phyloP scores from a whole-genome alignment of 2,113 vertebrate species.

The Brevimyrus niger region DNA sequence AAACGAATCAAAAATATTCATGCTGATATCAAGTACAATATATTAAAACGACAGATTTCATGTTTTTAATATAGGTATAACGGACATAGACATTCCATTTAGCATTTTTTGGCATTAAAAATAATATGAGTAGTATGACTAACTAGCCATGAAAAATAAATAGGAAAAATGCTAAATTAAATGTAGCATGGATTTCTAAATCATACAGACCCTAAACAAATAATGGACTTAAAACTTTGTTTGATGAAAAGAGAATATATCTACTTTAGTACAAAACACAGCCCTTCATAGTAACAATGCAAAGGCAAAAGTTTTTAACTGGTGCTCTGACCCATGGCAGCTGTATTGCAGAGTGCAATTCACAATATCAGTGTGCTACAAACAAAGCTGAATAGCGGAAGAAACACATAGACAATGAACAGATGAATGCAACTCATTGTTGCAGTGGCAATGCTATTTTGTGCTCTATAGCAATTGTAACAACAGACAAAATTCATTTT shows the following conservation, averaged over 20 bases:
- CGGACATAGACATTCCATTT: neutral
- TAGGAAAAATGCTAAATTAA: neutral
- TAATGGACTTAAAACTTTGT: neutral
- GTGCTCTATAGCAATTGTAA: neutral
- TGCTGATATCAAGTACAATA: neutral
- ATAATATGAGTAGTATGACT: neutral
- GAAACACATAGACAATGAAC: neutral
- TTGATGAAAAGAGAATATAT: neutral
- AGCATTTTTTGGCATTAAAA: neutral
- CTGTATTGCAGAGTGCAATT: neutral
- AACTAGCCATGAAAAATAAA: neutral
- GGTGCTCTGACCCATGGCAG: neutral
- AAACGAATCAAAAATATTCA: neutral
- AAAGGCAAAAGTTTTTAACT: neutral
- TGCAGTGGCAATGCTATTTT: neutral
- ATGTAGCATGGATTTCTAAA: neutral
- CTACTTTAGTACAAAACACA: neutral
- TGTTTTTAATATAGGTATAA: neutral
- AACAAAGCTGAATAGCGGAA: neutral
- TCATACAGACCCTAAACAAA: neutral
- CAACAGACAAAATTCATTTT: neutral
- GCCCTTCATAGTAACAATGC: neutral
- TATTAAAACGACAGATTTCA: neutral
- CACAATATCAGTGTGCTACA: neutral
- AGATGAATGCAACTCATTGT: neutral